These are phyloP conservation scores for Prionchulus punctatus DNA, from an alignment of 2,888 invertebrate genomes.

Conservation along the genomic window DNA sequence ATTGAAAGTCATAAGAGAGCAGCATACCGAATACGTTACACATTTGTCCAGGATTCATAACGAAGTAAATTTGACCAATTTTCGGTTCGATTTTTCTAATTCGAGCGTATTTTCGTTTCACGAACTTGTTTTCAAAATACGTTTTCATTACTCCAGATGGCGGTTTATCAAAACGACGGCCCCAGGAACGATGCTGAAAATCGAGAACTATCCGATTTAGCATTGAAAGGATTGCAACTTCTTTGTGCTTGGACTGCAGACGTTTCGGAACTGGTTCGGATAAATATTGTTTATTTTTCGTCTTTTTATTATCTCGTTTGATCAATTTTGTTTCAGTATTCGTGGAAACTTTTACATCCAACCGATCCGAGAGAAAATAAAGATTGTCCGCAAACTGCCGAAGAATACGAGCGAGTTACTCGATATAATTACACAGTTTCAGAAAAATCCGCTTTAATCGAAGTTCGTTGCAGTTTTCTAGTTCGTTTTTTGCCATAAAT, in stretches of 20 bases:
- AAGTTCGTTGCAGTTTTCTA: constrained; percentile 49
- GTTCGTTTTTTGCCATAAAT: background rate
- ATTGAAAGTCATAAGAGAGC: constrained; percentile 73
- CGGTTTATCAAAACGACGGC: constrained; percentile 45
- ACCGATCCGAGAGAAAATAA: constrained; percentile 90
- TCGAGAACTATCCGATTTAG: constrained; percentile 70
- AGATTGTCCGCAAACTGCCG: constrained; percentile 83
- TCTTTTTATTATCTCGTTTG: constrained; percentile 14
- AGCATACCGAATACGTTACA: constrained; percentile 90
- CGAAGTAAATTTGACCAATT: constrained; percentile 34
- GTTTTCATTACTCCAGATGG: constrained; percentile 13
- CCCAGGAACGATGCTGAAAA: constrained; percentile 73
- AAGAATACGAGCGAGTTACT: constrained; percentile 92
- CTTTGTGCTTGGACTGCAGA: constrained; percentile 92
- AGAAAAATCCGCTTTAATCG: constrained; percentile 92
- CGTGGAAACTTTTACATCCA: constrained; percentile 93
- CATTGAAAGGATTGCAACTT: constrained; percentile 74
- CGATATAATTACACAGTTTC: constrained; percentile 91
- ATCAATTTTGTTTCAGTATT: constrained; percentile 43
- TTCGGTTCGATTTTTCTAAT: background rate
- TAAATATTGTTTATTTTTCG: constrained; percentile 6
- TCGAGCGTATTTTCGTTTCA: background rate
- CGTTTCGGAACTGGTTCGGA: constrained; percentile 61
- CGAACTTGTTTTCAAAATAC: background rate
- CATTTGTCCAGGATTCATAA: constrained; percentile 76